Percentiles rank a stretch among this genome's conserved stretches.
phyloP scores from a whole-genome alignment of 2,113 vertebrate species.

The Vombatus ursinus region DNA sequence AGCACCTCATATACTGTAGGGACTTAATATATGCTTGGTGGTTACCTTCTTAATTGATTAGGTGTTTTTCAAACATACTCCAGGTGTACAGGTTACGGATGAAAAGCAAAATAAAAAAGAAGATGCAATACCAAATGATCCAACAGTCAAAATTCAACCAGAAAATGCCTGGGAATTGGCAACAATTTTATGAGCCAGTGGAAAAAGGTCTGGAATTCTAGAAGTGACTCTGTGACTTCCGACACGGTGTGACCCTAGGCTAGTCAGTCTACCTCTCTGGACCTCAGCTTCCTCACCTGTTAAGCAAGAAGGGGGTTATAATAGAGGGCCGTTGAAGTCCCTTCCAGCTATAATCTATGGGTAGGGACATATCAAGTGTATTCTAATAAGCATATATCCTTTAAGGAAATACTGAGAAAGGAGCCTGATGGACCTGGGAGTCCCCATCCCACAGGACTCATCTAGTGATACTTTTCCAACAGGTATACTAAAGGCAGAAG shows the following conservation, averaged over 20 bases:
- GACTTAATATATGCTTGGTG: not conserved
- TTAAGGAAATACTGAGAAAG: conserved; percentile 43
- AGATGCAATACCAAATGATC: not conserved
- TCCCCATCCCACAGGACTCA: conserved; percentile 55
- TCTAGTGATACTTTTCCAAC: conserved; percentile 33
- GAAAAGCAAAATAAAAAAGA: not conserved
- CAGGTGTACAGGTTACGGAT: not conserved
- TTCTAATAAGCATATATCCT: conserved; percentile 41
- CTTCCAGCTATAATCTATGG: not conserved
- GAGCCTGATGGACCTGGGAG: conserved; percentile 25
- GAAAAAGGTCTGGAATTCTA: not conserved
- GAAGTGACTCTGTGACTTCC: not conserved
- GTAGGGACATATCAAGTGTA: not conserved
- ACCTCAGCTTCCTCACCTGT: not conserved
- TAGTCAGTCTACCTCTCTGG: no score
- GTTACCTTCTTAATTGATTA: conserved; percentile 44
- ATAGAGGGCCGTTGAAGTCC: not conserved
- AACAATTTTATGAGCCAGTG: not conserved
- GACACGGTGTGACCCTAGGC: not conserved
- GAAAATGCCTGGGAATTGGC: not conserved
- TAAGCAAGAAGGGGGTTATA: not conserved
- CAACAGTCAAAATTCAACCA: not conserved
- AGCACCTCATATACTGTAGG: not conserved
- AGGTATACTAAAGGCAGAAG: conserved; percentile 50
- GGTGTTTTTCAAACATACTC: not conserved